phyloP scores from a whole-genome alignment of 2,888 invertebrate genomes.

The Disparrhopalites patrizii region DNA sequence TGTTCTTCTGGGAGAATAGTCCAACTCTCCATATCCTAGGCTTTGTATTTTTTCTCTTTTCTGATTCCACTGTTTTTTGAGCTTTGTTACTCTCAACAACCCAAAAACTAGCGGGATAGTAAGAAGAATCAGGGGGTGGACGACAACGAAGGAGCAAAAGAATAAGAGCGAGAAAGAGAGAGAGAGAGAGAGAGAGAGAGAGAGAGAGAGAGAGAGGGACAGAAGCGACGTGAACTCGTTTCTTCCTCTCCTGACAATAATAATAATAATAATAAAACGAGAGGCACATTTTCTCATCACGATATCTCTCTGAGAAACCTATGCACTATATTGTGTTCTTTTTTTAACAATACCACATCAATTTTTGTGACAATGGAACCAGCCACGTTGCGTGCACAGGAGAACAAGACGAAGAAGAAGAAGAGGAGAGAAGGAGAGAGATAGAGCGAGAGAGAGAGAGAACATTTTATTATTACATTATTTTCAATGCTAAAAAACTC shows the following conservation, averaged over 20 bases:
- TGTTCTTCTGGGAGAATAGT: too few species aligned
- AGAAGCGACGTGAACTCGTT: slow-evolving; percentile 31
- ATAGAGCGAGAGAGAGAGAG: too few species aligned
- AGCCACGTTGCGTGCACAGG: slow-evolving; percentile 13
- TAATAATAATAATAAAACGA: slow-evolving; percentile 29
- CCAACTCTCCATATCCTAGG: neutral
- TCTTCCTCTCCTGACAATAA: slow-evolving; percentile 6
- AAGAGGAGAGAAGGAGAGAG: too few species aligned
- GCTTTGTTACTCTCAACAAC: too few species aligned
- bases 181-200: too few species aligned
- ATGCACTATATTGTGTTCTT: slow-evolving; percentile 18
- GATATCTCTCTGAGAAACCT: slow-evolving; percentile 23
- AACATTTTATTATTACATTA: slow-evolving; percentile 17
- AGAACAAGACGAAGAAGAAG: too few species aligned
- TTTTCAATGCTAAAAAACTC: neutral
- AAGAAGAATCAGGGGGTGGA: too few species aligned
- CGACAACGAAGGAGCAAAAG: neutral
- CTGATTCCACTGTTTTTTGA: too few species aligned
- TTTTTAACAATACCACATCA: slow-evolving; percentile 37
- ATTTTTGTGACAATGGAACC: slow-evolving; percentile 35
- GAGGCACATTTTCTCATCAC: slow-evolving; percentile 33
- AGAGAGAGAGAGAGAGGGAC: slow-evolving; percentile 3
- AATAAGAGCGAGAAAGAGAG: neutral
- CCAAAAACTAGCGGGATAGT: too few species aligned
- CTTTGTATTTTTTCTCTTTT: neutral